phyloP scores from a whole-genome alignment of 1,140 invertebrate species.

The Oscheius sp. region DNA sequence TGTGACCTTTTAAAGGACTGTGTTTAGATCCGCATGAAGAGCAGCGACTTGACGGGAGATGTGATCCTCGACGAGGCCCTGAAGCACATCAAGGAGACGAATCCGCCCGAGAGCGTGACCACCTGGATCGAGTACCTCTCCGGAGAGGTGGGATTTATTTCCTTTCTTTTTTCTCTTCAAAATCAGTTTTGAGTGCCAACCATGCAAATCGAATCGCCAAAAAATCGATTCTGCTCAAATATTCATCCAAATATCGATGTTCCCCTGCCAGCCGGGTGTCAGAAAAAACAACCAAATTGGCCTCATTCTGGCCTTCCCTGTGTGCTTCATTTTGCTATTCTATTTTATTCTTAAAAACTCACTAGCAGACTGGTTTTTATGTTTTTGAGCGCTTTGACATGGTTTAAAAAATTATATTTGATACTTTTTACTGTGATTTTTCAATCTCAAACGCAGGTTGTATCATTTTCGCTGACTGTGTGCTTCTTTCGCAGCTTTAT shows the following conservation, averaged over 20 bases:
- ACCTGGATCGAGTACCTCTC: constrained; percentile 99
- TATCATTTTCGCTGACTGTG: too few relatives aligned
- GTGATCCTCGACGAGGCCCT: constrained; percentile 95
- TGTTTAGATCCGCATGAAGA: constrained; percentile 68
- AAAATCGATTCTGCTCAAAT: background rate
- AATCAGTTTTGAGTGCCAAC: background rate
- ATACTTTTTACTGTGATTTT: too few relatives aligned
- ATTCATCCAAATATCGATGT: too few relatives aligned
- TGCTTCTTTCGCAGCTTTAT: too few relatives aligned
- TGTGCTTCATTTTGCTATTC: background rate
- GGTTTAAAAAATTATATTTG: too few relatives aligned
- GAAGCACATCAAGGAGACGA: constrained; percentile 95
- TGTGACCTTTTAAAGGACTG: constrained; percentile 5
- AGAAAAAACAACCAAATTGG: too few relatives aligned
- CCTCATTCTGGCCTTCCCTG: background rate
- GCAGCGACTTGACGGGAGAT: constrained; percentile 90
- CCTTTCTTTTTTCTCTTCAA: constrained; percentile 17
- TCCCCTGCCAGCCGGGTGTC: too few relatives aligned
- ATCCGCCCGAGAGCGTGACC: constrained; percentile 92
- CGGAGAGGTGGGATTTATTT: constrained; percentile 69
- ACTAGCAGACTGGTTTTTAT: too few relatives aligned
- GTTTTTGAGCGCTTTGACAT: too few relatives aligned
- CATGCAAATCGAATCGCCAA: background rate
- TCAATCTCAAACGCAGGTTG: too few relatives aligned
- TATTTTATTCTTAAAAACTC: background rate